Evolutionary conservation across 1,140 invertebrate species (phyloP).

Genomic region (Diorhabda elongata): DNA sequence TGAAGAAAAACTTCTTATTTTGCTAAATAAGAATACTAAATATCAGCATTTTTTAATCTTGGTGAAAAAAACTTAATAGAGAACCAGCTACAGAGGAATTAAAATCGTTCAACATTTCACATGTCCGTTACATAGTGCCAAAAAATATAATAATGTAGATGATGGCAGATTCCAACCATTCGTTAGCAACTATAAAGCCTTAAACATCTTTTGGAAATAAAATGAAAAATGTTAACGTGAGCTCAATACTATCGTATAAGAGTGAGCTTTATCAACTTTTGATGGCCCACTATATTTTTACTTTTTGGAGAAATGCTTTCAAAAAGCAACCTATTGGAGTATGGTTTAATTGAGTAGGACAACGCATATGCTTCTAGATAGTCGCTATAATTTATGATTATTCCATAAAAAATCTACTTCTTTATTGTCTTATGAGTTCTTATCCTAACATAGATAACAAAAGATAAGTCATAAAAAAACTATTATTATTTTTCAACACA

Average conservation of each 20-base stretch:
- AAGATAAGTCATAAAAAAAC: too few relatives aligned
- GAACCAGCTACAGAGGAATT: background rate
- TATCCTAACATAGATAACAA: too few relatives aligned
- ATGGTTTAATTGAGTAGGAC: slow-evolving; percentile 26
- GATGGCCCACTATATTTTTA: slow-evolving; percentile 29
- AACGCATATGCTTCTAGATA: background rate
- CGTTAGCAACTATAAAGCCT: slow-evolving; percentile 30
- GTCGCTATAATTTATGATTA: too few relatives aligned
- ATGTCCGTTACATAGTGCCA: slow-evolving; percentile 22
- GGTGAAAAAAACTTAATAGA: too few relatives aligned
- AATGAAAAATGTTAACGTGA: slow-evolving; percentile 30
- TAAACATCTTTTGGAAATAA: slow-evolving; percentile 27
- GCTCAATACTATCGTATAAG: slow-evolving; percentile 28
- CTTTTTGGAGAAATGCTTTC: slow-evolving; percentile 30
- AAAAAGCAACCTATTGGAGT: slow-evolving; percentile 24
- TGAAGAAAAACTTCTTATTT: too few relatives aligned
- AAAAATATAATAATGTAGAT: slow-evolving; percentile 28
- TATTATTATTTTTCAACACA: too few relatives aligned
- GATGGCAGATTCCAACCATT: slow-evolving; percentile 30
- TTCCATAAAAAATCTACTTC: too few relatives aligned
- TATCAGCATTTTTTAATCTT: too few relatives aligned
- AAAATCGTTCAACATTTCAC: slow-evolving; percentile 17
- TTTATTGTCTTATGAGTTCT: too few relatives aligned
- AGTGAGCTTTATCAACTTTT: slow-evolving; percentile 26
- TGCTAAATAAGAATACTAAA: too few relatives aligned